Evolutionary conservation across 2,113 vertebrate genomes (phyloP), one percentile per base, ranked within the genome.

Genomic region (Hyperoodon ampullatus): DNA sequence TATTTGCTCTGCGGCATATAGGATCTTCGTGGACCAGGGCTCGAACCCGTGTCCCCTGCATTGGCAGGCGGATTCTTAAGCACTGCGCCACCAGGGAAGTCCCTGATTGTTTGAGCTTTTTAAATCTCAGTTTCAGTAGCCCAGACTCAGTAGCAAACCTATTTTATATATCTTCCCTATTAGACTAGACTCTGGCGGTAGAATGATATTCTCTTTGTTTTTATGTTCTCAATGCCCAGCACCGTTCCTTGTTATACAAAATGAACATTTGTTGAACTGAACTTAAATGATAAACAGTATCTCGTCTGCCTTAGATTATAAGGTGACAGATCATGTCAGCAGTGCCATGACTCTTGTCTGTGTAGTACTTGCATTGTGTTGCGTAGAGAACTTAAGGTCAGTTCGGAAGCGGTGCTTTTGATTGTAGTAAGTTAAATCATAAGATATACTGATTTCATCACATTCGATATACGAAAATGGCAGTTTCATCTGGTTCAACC

Each of bases 401-500:
- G n/a, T 77, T 86, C 92, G 23, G 24, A 95, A 93, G 68, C 70
- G n/a, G 33, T 88, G 26, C n/a, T 65, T 42, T 95, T 92, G 42
- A 44, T 96, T 91, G 28, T 92, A 61, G 60, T 87, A 84, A 75
- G 53, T 85, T 83, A 42, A 94, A 68, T 85, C 39, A 3, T 71
- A 35, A 42, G 11, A 89, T 66, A 30, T 71, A 11, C 39, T 77
- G 44, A 72, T 68, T 35, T 86, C 9, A 88, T 12, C 18, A 5
- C 53, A 47, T 88, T 80, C 92, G 78, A 68, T 28, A 12, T 78
- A 42, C 78, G 63, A 83, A 86, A 83, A 68, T 80, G 58, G 50
- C 16, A 78, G 2, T 97, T 81, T 94, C 28, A 44, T 85, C 42
- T 92, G 61, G 33, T 96, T 96, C 60, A 93, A 74, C 28, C 12